Base-by-base conservation (phyloP, 2,888 invertebrate species). In the Cataglyphis albicans region DNA sequence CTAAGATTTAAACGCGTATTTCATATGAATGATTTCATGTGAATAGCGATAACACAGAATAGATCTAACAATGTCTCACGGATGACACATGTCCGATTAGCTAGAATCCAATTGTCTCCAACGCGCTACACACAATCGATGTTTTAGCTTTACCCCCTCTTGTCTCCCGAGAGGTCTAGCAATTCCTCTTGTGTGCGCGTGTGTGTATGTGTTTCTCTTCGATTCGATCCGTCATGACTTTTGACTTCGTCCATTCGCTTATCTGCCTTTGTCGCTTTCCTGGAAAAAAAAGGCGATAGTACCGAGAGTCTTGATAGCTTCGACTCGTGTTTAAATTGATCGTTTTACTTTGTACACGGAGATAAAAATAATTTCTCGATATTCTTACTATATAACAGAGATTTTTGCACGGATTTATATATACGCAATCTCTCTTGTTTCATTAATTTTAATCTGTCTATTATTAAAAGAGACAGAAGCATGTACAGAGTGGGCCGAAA, bases 111-210 rank as follows among this genome's bases (percentile, higher is more conserved):
- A 73, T 52, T 64, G 38, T 52, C 15, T 15, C 12, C 64, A 75
- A 87, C 78, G 86, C 89, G 85, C 86, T 87, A 84, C 84, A 89
- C 90, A 91, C 52, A 55, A 92, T 91, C 91, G 89, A 91, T 91
- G 90, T 90, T 90, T 91, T 84, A 90, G 81, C 65, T 82, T 73
- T 68, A 80, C 83, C 74, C 80, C 72, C 63, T 80, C 81, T 81
- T 52, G 41, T 59, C 25, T 25, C 52, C 9, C 7, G 18, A 52
- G 48, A 52, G 48, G 48, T 52, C n/a, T n/a, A 52, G 0, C 7
- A 63, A 84, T 82, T 52, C 44, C 12, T 63, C 48, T 76, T 81
- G n/a, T 6, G 35, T 35, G 6, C 35, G 35, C 35, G 35, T 35
- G 35, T 35, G 6, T 32, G 32, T 35, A 29, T 29, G 29, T 29